These are phyloP conservation scores for Polypterus bichir DNA, from an alignment of 2,113 vertebrate species.

Conservation along the genomic window DNA sequence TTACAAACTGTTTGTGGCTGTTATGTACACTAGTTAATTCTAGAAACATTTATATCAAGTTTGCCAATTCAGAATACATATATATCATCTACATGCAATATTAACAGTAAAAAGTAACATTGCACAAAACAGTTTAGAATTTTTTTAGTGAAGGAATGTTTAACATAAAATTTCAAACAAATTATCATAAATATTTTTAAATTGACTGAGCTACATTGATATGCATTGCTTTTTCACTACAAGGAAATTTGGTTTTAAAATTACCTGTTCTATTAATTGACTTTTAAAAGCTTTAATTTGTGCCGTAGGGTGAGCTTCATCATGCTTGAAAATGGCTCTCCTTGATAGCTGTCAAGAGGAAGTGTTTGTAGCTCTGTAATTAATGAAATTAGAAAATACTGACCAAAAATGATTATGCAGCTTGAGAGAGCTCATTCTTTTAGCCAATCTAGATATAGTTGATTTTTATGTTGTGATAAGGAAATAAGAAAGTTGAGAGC, in stretches of 20 bases:
- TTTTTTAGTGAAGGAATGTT: constrained; percentile 34
- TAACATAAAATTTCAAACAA: constrained; percentile 24
- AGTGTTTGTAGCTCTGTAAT: background rate
- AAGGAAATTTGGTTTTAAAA: constrained; percentile 34
- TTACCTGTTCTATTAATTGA: constrained; percentile 25
- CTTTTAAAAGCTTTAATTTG: constrained; percentile 40
- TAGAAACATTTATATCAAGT: too few species aligned
- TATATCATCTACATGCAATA: constrained; percentile 30
- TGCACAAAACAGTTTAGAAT: constrained; percentile 35
- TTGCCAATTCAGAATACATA: too few species aligned
- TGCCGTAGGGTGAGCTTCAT: constrained; percentile 28
- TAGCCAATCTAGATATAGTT: background rate
- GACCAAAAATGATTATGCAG: background rate
- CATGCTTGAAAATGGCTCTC: constrained; percentile 17
- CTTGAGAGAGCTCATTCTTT: background rate
- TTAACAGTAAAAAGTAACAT: constrained; percentile 35
- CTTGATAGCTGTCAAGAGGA: constrained; percentile 5
- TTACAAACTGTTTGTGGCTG: too few species aligned
- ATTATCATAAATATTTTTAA: constrained; percentile 36
- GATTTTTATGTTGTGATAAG: background rate
- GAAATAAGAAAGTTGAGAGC: background rate
- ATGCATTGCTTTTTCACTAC: constrained; percentile 24
- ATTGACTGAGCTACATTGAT: constrained; percentile 28
- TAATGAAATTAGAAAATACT: background rate
- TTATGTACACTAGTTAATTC: too few species aligned